A percentile compares a stretch with the other conserved stretches of the same genome.
phyloP scores from a whole-genome alignment of 2,888 invertebrate genomes.

The Linnaemya vulpina region DNA sequence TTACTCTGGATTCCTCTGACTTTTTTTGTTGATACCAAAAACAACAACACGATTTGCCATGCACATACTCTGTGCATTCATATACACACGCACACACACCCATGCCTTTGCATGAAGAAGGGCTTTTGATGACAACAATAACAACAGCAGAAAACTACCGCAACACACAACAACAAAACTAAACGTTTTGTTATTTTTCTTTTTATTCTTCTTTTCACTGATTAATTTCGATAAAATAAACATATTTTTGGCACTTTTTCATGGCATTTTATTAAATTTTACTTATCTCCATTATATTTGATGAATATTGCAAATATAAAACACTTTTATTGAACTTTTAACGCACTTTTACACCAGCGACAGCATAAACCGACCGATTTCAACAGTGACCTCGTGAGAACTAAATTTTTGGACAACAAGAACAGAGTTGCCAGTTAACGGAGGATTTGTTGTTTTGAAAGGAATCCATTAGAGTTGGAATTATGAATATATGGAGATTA shows the following conservation, averaged over 20 bases:
- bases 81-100: not conserved
- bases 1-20: not conserved
- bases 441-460: not conserved
- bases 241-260: not conserved
- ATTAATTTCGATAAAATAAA: not conserved
- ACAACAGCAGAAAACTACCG: not conserved
- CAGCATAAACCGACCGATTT: not conserved
- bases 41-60: not conserved
- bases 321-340: not conserved
- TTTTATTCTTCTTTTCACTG: not conserved
- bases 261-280: not conserved
- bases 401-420: not conserved
- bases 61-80: not conserved
- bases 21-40: not conserved
- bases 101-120: not conserved
- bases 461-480: not conserved
- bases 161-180: not conserved
- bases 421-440: not conserved
- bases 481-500: not conserved
- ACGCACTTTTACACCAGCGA: not conserved
- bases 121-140: not conserved
- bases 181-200: not conserved
- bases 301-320: not conserved
- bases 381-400: not conserved
- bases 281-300: not conserved